Base-by-base conservation (phyloP, 30 jellyfish, hydroid and myxozoan genomes). In the Mastigias papua region DNA sequence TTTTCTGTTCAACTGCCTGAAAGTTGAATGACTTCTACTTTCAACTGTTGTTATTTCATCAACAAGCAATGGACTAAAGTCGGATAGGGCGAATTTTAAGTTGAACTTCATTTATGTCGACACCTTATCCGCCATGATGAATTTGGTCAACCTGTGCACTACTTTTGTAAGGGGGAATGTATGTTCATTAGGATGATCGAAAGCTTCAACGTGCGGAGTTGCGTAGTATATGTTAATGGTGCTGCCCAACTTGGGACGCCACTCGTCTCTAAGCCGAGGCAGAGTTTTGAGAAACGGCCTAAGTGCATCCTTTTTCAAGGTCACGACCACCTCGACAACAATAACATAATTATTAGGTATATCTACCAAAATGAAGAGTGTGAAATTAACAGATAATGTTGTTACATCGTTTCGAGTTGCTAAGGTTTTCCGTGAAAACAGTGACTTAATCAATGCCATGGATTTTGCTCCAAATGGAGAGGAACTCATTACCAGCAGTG, bases 381-480 rank as follows among this genome's bases (percentile, higher is more conserved):
- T 89, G 91, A 94, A 84, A 64, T 80, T 94, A 34, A 84, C 98
- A 33, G 98, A 94, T 50, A 78, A 73, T 37, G 92, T 79, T 34
- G 79, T 89, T 29, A 77, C 93, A 26, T 97, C 97, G 19, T 94
- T 89, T 82, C 90, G 94, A 19, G 92, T 95, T 2, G 98, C 98
- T 32, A 94, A 94, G 74, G 76, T 94, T 2, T 94, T 94, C 90
- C 86, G 97, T 23, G 98, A 94, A 66, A 89, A 94, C 96, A 77
- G 94, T 54, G 97, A 89, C 82, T 62, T 73, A 72, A 94, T 94
- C 34, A 94, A 94, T 29, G 97, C 97, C 26, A 94, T 94, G 81
- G 97, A 94, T 69, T 94, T 48, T 91, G 80, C 97, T 27, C 91
- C 97, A 68, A 83, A 60, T 78, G 98, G 98, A 17, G 98, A 94